phyloP scores from a whole-genome alignment of 2,888 invertebrate genomes.

The Ectropis crepuscularia region DNA sequence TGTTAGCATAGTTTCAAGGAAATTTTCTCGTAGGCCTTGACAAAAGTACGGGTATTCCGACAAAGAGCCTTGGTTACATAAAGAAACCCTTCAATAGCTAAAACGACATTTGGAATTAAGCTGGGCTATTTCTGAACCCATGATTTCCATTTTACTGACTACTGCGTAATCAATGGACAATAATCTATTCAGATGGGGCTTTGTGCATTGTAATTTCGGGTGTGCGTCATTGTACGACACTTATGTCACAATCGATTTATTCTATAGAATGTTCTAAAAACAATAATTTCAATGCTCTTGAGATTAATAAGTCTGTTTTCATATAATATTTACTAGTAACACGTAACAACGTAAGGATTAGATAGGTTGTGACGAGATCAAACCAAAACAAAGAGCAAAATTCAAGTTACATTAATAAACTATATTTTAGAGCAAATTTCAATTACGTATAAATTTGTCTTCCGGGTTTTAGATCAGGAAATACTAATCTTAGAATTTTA shows the following conservation, averaged over 20 bases:
- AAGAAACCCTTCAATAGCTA: conserved; percentile 53
- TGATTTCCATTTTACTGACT: conserved; percentile 28
- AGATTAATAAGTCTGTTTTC: conserved; percentile 8
- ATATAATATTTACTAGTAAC: conserved; percentile 6
- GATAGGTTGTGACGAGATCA: not conserved
- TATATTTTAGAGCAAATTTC: too few species aligned
- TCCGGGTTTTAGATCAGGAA: conserved; percentile 7
- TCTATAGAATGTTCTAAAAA: conserved; percentile 7
- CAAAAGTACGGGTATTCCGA: conserved; percentile 49
- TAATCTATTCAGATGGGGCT: conserved; percentile 18
- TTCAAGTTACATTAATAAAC: not conserved
- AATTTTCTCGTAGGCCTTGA: conserved; percentile 55
- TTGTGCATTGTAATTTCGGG: conserved; percentile 23
- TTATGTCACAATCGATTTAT: conserved; percentile 19
- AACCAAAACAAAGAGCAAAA: conserved; percentile 5
- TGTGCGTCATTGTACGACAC: conserved; percentile 13
- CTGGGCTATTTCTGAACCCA: conserved; percentile 55
- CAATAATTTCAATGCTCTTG: conserved; percentile 10
- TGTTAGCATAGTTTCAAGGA: conserved; percentile 59
- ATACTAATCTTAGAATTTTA: conserved; percentile 6
- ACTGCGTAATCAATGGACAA: conserved; percentile 29
- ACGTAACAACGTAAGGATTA: conserved; percentile 2
- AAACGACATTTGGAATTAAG: conserved; percentile 50
- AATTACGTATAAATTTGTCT: not conserved
- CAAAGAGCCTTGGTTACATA: conserved; percentile 54